Base-by-base conservation (phyloP, 2,113 vertebrate species). In the Pagrus major region DNA sequence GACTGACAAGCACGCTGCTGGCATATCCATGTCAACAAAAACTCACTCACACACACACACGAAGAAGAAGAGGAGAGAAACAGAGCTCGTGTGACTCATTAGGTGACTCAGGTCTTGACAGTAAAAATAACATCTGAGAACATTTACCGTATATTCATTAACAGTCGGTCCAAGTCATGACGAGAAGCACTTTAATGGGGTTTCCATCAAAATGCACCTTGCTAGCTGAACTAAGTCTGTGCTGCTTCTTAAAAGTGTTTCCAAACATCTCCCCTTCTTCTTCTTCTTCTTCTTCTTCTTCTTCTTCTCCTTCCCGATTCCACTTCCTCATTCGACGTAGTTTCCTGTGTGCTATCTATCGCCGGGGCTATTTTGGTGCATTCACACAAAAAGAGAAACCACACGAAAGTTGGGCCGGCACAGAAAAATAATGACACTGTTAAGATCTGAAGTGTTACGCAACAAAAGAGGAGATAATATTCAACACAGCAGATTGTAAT, bases 31-130 rank as follows among this genome's bases (percentile, higher is more conserved):
- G 86, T 89, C 83, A 88, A 88, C 87, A 86, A 44, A 85, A 69
- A 66, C 69, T 60, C 66, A 71, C 70, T 41, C 35, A 77, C 44
- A 79, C 55, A 42, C 64, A 68, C 55, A 80, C 63, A 66, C 46
- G 42, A 20, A 76, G 37, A 47, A 25, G 47, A n/a, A 66, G 46
- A 60, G 47, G 27, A 66, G 46, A 60, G 6, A 54, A 49, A 66
- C 39, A 52, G 71, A 77, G 76, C 66, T 67, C 1, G n/a, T 85
- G 79, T 89, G 84, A 93, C 81, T 93, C 91, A 92, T 83, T 27
- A 89, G 82, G 84, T 91, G 91, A 92, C 78, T 88, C 88, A 91
- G 70, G 88, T 73, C 78, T 64, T 89, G 77, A 90, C 89, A 87
- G 87, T 91, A 90, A 90, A 87, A 84, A 71, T 64, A 74, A 87